phyloP scores from a whole-genome alignment of 2,888 invertebrate genomes.

The Hoplodrina ambigua region DNA sequence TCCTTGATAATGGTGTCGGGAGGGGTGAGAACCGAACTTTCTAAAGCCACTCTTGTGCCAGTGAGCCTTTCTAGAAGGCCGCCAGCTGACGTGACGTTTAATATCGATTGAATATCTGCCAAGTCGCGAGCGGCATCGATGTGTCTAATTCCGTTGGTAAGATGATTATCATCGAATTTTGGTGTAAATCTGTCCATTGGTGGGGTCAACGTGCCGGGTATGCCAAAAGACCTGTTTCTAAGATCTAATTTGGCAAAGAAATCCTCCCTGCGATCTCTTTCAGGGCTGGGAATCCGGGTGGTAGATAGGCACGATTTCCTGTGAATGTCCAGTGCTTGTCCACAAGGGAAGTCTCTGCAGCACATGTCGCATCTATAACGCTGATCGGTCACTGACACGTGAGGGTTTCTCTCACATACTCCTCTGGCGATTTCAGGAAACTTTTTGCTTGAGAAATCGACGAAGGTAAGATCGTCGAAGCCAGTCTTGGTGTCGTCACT shows the following conservation, averaged over 20 bases:
- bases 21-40: constrained; percentile 84
- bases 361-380: constrained; percentile 93
- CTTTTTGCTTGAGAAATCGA: constrained; percentile 95
- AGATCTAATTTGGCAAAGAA: constrained; percentile 95
- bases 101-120: constrained; percentile 96
- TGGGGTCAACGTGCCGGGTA: constrained; percentile 85
- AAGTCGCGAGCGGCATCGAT: constrained; percentile 93
- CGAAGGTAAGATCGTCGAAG: constrained; percentile 93
- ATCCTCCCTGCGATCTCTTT: constrained; percentile 92
- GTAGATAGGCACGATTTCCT: constrained; percentile 85
- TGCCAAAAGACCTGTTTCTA: constrained; percentile 92
- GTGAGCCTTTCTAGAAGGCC: constrained; percentile 92
- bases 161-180: constrained; percentile 83
- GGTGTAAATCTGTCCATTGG: constrained; percentile 85
- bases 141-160: constrained; percentile 82
- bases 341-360: constrained; percentile 93
- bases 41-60: constrained; percentile 82
- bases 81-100: constrained; percentile 93
- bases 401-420: constrained; percentile 91
- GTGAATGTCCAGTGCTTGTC: constrained; percentile 92
- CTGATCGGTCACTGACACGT: constrained; percentile 90
- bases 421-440: constrained; percentile 94
- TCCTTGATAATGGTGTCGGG: constrained; percentile 84
- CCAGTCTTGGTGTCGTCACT: constrained; percentile 91
- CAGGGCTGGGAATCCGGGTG: constrained; percentile 86